Conservation (phyloP, 2,888 invertebrate species). For the Bombylius discolor region DNA sequence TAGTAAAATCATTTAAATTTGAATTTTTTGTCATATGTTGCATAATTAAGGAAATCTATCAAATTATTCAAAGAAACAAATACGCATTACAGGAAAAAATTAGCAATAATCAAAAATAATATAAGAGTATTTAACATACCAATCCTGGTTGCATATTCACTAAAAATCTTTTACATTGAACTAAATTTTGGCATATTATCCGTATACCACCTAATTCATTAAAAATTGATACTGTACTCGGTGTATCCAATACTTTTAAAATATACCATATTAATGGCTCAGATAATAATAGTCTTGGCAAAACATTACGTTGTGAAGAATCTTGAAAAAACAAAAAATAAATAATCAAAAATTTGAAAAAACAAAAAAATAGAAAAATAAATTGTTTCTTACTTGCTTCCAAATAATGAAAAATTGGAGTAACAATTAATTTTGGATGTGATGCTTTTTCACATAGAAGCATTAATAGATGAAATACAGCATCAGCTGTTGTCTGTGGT, state of each 20-base stretch:
- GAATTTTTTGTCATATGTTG: conserved; percentile 45
- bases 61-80: background rate
- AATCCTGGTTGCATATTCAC: conserved; percentile 56
- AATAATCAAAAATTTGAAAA: background rate
- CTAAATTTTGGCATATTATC: conserved; percentile 65
- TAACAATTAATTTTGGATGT: conserved; percentile 59
- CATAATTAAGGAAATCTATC: conserved; percentile 42
- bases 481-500: conserved; percentile 68
- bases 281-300: conserved; percentile 48
- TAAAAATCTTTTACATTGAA: conserved; percentile 56
- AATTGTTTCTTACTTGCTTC: conserved; percentile 25
- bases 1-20: conserved; percentile 15
- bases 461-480: conserved; percentile 71
- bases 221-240: conserved; percentile 61
- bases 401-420: conserved; percentile 63
- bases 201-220: conserved; percentile 61
- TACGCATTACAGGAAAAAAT: background rate
- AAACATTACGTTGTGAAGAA: conserved; percentile 29
- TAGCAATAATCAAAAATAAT: background rate
- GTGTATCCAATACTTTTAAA: conserved; percentile 62
- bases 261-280: conserved; percentile 79
- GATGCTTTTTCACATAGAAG: conserved; percentile 65
- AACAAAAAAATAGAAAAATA: background rate
- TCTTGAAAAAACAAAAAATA: conserved; percentile 16
- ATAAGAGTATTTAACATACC: conserved; percentile 44